These are phyloP conservation scores for Ecliptopera silaceata DNA, from an alignment of 2,888 invertebrate genomes.

Conservation along the genomic window DNA sequence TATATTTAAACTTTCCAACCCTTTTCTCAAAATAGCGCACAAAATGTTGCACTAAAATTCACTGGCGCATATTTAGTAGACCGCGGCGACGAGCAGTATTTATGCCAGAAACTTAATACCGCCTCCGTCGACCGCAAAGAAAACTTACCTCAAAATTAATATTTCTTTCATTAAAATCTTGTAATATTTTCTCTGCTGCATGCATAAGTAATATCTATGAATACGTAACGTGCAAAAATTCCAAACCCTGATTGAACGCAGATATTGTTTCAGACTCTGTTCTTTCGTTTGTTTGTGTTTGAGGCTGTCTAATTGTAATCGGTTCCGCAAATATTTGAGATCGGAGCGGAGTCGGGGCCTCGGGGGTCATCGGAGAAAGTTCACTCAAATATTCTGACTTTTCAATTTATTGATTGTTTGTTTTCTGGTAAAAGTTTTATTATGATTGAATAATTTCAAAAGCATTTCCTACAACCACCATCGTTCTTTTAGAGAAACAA, in stretches of 20 bases:
- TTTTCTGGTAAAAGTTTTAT: conserved; percentile 2
- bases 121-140: conserved; percentile 69
- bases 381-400: conserved; percentile 23
- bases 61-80: conserved; percentile 43
- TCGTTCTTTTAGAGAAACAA: too few relatives aligned
- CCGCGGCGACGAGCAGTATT: conserved; percentile 31
- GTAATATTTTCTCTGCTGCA: conserved; percentile 84
- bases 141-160: conserved; percentile 82
- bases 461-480: too few relatives aligned
- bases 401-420: conserved; percentile 14
- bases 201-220: conserved; percentile 83
- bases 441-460: background rate
- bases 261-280: conserved; percentile 34
- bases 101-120: conserved; percentile 66
- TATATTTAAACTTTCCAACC: conserved; percentile 12
- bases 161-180: conserved; percentile 84
- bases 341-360: conserved; percentile 14
- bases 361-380: conserved; percentile 31
- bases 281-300: conserved; percentile 36
- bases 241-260: conserved; percentile 54
- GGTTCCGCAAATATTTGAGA: conserved; percentile 36
- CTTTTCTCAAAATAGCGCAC: conserved; percentile 18
- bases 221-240: conserved; percentile 79
- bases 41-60: conserved; percentile 45
- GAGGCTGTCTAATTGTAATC: conserved; percentile 38